Conservation (phyloP, 2,113 vertebrate genomes). For the Oophaga pumilio region DNA sequence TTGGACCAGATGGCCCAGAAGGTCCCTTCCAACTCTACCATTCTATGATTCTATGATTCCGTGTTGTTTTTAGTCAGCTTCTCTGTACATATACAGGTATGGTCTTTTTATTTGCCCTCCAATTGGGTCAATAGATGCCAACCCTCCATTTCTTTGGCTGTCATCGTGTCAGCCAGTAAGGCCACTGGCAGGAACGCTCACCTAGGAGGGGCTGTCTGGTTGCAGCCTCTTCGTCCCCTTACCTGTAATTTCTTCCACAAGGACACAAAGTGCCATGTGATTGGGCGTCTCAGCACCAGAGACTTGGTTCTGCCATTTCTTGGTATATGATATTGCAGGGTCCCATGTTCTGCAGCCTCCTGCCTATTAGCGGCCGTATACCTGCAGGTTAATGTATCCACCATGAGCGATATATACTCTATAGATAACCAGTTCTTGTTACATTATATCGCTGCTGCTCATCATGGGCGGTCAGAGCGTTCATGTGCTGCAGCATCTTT, state of each 20-base stretch:
- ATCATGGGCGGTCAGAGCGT: not conserved
- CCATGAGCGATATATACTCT: not conserved
- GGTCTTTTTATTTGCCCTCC: too few relatives aligned
- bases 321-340: not conserved
- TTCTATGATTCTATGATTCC: too few relatives aligned
- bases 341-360: not conserved
- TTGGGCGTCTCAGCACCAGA: not conserved
- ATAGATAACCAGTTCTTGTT: not conserved
- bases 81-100: too few relatives aligned
- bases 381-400: slow-evolving; percentile 7
- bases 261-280: not conserved
- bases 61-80: too few relatives aligned
- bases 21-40: too few relatives aligned
- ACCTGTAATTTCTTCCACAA: not conserved
- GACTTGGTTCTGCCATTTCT: not conserved
- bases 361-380: not conserved
- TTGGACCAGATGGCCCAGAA: too few relatives aligned
- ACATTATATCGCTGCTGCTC: not conserved
- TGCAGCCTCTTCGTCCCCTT: not conserved
- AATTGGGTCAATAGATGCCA: not conserved
- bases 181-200: not conserved
- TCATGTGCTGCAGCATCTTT: slow-evolving; percentile 9
- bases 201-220: too few relatives aligned
- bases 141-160: not conserved
- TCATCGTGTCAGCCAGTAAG: not conserved